phyloP scores from a whole-genome alignment of 2,113 vertebrate genomes.

The Psittacara wagleri region DNA sequence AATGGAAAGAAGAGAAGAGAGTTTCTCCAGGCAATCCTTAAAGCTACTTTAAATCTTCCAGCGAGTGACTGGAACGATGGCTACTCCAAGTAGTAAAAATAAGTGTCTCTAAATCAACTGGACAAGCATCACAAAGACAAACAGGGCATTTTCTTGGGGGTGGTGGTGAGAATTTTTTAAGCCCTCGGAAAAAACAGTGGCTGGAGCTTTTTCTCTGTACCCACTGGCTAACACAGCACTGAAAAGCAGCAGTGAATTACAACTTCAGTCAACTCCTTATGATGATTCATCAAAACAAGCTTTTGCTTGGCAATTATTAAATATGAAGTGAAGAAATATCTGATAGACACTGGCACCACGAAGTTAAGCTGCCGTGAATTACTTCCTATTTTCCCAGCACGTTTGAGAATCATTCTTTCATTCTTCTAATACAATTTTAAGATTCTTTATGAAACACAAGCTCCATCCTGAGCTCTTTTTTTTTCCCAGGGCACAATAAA shows the following conservation, averaged over 20 bases:
- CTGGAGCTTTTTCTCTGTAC: slow-evolving; percentile 27
- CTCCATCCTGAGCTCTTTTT: slow-evolving; percentile 15
- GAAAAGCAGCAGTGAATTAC: slow-evolving; percentile 11
- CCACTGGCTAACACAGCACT: background rate
- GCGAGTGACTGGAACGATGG: slow-evolving; percentile 20
- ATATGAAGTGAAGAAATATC: slow-evolving; percentile 61
- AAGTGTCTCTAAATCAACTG: slow-evolving; percentile 66
- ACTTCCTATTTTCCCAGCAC: slow-evolving; percentile 49
- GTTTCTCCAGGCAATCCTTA: slow-evolving; percentile 49
- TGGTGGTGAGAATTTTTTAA: slow-evolving; percentile 26
- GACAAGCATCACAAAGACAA: slow-evolving; percentile 60
- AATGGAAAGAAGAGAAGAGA: slow-evolving; percentile 47
- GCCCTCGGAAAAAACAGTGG: background rate
- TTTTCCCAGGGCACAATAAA: slow-evolving; percentile 45
- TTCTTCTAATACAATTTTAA: slow-evolving; percentile 62
- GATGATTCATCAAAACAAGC: slow-evolving; percentile 42
- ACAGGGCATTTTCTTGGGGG: slow-evolving; percentile 34
- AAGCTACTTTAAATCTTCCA: slow-evolving; percentile 65
- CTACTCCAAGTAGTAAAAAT: slow-evolving; percentile 53
- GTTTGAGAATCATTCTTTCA: slow-evolving; percentile 63
- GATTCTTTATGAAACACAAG: slow-evolving; percentile 52
- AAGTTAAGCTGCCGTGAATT: slow-evolving; percentile 33
- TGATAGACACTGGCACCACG: slow-evolving; percentile 35
- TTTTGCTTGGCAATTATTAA: slow-evolving; percentile 46
- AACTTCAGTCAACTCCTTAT: slow-evolving; percentile 29